phyloP scores from a whole-genome alignment of 2,797 vertebrate species.

The Myotis findleyi region DNA sequence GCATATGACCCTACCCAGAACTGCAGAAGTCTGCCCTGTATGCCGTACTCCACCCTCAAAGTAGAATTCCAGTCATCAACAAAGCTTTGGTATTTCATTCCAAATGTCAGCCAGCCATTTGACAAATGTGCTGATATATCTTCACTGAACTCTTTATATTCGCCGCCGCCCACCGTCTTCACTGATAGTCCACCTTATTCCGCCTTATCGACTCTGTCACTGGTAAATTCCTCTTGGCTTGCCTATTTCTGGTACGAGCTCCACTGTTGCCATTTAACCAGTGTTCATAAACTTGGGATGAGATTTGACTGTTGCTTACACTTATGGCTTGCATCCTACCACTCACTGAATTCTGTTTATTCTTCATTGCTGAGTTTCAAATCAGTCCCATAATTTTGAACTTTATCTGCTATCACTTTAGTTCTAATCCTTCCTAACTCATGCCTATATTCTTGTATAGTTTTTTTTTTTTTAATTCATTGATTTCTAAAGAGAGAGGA shows the following conservation, averaged over 20 bases:
- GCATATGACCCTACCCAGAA: not conserved
- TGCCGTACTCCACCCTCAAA: not conserved
- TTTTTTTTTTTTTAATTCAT: too few relatives aligned
- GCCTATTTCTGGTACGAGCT: not conserved
- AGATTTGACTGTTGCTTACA: not conserved
- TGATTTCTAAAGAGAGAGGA: too few relatives aligned
- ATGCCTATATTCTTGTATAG: not conserved
- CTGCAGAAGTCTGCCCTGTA: not conserved
- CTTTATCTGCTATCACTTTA: not conserved
- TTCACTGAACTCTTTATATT: not conserved
- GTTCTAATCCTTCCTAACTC: not conserved
- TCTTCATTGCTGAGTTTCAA: not conserved
- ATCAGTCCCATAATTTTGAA: not conserved
- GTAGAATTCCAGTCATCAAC: not conserved
- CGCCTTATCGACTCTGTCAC: not conserved
- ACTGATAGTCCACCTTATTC: not conserved
- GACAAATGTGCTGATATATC: not conserved
- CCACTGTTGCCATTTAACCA: not conserved
- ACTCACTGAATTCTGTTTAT: not conserved
- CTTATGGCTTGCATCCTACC: not conserved
- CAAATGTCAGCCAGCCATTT: not conserved
- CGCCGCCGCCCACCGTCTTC: not conserved
- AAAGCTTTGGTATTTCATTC: not conserved
- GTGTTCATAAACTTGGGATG: not conserved
- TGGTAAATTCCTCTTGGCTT: not conserved